Conservation (phyloP, 2,797 vertebrate genomes). For the Clarias fuscus region DNA sequence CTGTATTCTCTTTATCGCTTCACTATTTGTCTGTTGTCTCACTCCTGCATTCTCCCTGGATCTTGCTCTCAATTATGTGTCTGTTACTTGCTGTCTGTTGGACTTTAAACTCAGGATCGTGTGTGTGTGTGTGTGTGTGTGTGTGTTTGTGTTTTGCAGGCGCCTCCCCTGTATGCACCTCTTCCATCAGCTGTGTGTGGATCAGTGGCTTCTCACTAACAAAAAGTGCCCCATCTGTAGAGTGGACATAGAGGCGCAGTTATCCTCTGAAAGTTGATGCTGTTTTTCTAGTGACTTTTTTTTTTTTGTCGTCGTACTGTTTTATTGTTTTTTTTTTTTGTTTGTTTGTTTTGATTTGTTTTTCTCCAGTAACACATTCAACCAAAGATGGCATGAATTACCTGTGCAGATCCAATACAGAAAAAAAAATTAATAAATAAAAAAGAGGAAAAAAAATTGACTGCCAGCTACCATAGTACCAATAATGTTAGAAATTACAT, state of each 20-base stretch:
- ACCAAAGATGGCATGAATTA: slow-evolving; percentile 99
- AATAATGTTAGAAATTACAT: slow-evolving; percentile 87
- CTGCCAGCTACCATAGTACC: slow-evolving; percentile 95
- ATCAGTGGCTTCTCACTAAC: slow-evolving; percentile 99
- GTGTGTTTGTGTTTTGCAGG: slow-evolving; percentile 67
- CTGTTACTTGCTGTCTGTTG: background rate
- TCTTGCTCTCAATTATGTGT: background rate
- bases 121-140: slow-evolving; percentile 27
- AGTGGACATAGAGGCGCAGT: slow-evolving; percentile 99
- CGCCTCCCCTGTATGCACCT: slow-evolving; percentile 99
- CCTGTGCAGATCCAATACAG: slow-evolving; percentile 85
- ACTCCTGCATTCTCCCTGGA: background rate
- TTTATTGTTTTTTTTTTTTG: slow-evolving; percentile 68
- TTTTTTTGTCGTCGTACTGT: slow-evolving; percentile 74
- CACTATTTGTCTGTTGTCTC: background rate
- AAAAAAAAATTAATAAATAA: slow-evolving; percentile 41
- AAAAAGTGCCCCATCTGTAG: slow-evolving; percentile 99
- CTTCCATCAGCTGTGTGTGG: slow-evolving; percentile 99
- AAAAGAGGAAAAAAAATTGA: slow-evolving; percentile 77
- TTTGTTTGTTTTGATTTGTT: slow-evolving; percentile 75
- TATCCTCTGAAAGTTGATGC: slow-evolving; percentile 99
- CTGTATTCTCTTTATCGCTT: background rate
- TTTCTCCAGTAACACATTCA: slow-evolving; percentile 96
- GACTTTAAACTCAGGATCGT: background rate
- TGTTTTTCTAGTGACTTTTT: slow-evolving; percentile 77